Base-by-base conservation (phyloP, 2,113 vertebrate species). In the Ictalurus punctatus region DNA sequence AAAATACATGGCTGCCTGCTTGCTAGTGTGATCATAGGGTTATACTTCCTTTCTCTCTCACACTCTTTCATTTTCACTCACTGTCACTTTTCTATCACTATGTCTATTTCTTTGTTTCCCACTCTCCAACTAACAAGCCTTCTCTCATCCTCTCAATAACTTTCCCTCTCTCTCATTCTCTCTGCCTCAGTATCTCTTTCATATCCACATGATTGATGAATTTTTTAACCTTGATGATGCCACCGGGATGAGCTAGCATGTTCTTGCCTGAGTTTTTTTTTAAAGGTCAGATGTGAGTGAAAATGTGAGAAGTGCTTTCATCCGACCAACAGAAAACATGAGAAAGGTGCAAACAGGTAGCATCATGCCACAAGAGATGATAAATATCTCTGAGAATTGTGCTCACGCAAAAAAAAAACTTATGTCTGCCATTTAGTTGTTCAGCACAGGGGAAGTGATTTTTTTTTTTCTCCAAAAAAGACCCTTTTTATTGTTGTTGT, bases 251-350 rank as follows among this genome's bases (percentile, higher is more conserved):
- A 21, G 25, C 48, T 40, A 48, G 69, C 25, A 37, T 48, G 37
- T 74, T 84, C 40, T 3, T 34, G 80, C 58, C 69, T 80, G 44
- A 37, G 48, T 9, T 56, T 84, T 54, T 44, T 61, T 71, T 88
- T 56, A 85, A 87, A 89, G 88, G 90, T 89, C 90, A 89, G 78
- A 65, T 40, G 30, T 54, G 80, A 40, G 90, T 91, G 73, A 74
- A 44, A 91, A 89, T 56, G 37, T 40, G 52, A 52, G 59, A 86
- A 86, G 71, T 37, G 59, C 76, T 86, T 90, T 89, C 40, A 88
- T 79, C 14, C 30, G 30, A 21, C 67, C 52, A 12, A 27, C 56
- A 6, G 14, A 56, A 83, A 74, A 71, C 30, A 80, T 8, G 21
- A 30, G 25, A 79, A 19, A 37, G 59, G 83, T 56, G 59, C 34